Base-by-base conservation (phyloP, 2,888 invertebrate genomes). In the Pyrocoelia pectoralis region DNA sequence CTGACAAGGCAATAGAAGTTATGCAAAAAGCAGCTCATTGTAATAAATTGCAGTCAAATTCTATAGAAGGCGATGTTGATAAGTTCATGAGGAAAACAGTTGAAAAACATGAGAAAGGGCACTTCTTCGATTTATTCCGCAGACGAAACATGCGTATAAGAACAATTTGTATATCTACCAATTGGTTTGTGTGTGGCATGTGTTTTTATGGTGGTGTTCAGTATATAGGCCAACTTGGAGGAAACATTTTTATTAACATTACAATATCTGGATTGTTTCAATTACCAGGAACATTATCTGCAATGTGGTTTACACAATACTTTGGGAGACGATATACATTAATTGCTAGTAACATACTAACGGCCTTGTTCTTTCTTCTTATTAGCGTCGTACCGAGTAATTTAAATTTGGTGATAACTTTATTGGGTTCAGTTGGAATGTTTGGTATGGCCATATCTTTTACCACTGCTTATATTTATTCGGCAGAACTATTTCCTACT, bases 121-220 rank as follows among this genome's bases (percentile, higher is more conserved):
- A 80, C 50, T 74, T 91, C 51, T 1, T 88, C 0, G 91, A 89
- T 69, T 79, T 93, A 15, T 86, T 93, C 73, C 84, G 88, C 9
- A 90, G 90, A 0, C 89, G 89, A 0, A 87, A 87, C 55, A 83
- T 93, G 79, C 83, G 93, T 19, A 76, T 84, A 28, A 90, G 91
- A 72, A 92, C 92, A 0, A 74, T 92, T 1, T 88, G 88, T 40
- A 90, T 93, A 74, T 88, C 88, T 71, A 90, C 88, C 78, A 90
- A 90, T 76, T 94, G 94, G 95, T 84, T 92, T 56, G 91, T 92
- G 1, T 91, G 93, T 62, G 94, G 94, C 1, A 85, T 95, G 76
- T 92, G 93, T 69, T 93, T 95, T 81, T 97, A 93, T 75, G 95
- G 95, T 0, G 88, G 95, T 12, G 90, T 93, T 0, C 92, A 94